Percentiles rank a stretch among this genome's conserved stretches.
phyloP scores from a whole-genome alignment of 2,888 invertebrate species.

The Mythimna albipuncta region DNA sequence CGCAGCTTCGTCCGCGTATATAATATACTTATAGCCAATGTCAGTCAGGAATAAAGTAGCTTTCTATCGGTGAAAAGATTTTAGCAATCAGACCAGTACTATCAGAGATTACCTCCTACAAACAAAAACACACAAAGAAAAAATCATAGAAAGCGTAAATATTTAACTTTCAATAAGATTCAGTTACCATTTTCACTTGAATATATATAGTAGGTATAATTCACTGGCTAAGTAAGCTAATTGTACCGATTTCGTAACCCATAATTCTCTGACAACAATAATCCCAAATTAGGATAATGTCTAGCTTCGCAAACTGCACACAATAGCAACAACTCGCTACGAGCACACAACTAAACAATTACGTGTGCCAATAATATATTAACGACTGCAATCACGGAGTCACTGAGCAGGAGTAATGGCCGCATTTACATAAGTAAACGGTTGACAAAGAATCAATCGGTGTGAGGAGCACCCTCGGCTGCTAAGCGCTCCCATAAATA shows the following conservation, averaged over 20 bases:
- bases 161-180: background rate
- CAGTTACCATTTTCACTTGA: background rate
- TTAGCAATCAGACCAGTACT: no score
- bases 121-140: no score
- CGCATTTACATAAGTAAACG: slow-evolving; percentile 41
- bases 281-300: background rate
- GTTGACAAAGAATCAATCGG: slow-evolving; percentile 53
- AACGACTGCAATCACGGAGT: slow-evolving; percentile 8
- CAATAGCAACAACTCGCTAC: slow-evolving; percentile 8
- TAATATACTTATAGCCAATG: no score
- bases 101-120: no score
- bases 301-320: background rate
- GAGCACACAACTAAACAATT: slow-evolving; percentile 14
- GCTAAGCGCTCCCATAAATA: slow-evolving; percentile 52
- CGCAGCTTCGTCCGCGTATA: no score
- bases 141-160: no score
- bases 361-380: slow-evolving; percentile 26
- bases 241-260: background rate
- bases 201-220: background rate
- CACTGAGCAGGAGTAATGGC: slow-evolving; percentile 36
- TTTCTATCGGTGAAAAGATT: no score
- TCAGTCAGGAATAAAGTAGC: no score
- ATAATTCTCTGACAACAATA: background rate
- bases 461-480: slow-evolving; percentile 31
- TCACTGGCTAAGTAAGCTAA: background rate